Evolutionary conservation across 2,888 invertebrate species (phyloP).

Genomic region (Carcina quercana): DNA sequence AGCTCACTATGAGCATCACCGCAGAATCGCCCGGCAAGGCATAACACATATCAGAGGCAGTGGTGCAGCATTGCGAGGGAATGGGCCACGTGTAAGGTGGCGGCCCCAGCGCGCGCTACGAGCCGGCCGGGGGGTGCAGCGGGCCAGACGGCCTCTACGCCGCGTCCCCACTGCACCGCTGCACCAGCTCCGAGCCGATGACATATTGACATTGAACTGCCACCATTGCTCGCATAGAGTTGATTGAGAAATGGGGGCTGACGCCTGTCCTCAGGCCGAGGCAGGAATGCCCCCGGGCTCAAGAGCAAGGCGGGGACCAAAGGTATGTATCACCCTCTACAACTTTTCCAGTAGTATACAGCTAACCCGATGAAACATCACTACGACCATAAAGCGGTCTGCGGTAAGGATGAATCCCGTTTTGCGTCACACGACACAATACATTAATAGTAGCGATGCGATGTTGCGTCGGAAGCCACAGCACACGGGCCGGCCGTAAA

Average conservation of each 20-base stretch:
- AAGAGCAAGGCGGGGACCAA: constrained; percentile 81
- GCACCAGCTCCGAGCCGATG: constrained; percentile 60
- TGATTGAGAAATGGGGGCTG: constrained; percentile 98
- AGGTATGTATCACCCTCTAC: constrained; percentile 73
- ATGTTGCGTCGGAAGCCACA: constrained; percentile 24
- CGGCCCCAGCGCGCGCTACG: constrained; percentile 43
- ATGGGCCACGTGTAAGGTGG: constrained; percentile 47
- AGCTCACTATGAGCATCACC: constrained; percentile 36
- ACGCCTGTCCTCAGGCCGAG: constrained; percentile 98
- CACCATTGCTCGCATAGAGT: constrained; percentile 98
- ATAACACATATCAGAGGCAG: constrained; percentile 27
- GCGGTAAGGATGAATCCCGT: constrained; percentile 41
- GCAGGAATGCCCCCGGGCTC: constrained; percentile 92
- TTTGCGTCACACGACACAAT: constrained; percentile 43
- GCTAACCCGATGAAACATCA: constrained; percentile 13
- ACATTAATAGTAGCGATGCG: constrained; percentile 14
- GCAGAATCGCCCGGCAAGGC: constrained; percentile 23
- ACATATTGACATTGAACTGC: constrained; percentile 76
- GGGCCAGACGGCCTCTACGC: constrained; percentile 54
- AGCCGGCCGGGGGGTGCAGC: constrained; percentile 64
- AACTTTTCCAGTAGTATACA: neutral
- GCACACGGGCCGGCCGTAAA: constrained; percentile 19
- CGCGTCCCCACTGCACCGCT: constrained; percentile 47
- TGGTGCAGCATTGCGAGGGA: constrained; percentile 28
- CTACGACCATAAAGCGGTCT: constrained; percentile 33